Evolutionary conservation across 2,888 invertebrate species (phyloP).

Genomic region (Ditula angustiorana): DNA sequence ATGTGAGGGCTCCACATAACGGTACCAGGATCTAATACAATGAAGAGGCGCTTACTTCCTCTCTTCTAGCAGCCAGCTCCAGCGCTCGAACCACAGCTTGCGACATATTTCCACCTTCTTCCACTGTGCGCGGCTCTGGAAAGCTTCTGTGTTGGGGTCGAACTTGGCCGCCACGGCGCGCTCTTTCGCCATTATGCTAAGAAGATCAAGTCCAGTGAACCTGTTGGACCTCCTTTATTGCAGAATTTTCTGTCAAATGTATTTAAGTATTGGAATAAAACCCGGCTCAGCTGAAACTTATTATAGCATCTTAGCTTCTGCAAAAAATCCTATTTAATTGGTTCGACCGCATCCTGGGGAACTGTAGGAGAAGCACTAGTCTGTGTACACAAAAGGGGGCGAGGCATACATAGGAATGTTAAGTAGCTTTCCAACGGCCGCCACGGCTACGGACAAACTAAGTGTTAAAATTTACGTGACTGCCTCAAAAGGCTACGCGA

Average conservation of each 20-base stretch:
- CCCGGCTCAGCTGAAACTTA: no score
- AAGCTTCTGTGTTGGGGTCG: constrained; percentile 76
- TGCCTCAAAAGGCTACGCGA: constrained; percentile 48
- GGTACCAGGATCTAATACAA: not conserved
- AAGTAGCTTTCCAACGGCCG: constrained; percentile 57
- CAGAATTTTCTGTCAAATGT: not conserved
- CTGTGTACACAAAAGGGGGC: constrained; percentile 53
- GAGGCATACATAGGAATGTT: constrained; percentile 65
- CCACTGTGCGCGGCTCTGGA: constrained; percentile 79
- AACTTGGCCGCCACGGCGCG: constrained; percentile 50
- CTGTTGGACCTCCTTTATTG: not conserved
- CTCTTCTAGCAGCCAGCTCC: constrained; percentile 79
- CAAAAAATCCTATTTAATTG: no score
- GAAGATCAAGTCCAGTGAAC: not conserved
- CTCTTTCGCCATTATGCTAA: constrained; percentile 56
- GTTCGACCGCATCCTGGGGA: not conserved
- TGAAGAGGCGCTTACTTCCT: constrained; percentile 55
- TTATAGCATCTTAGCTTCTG: no score
- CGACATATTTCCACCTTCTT: constrained; percentile 74
- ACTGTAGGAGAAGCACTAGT: not conserved
- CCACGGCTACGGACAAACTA: constrained; percentile 52
- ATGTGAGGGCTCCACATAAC: no score
- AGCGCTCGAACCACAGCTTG: constrained; percentile 71
- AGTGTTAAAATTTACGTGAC: constrained; percentile 60
- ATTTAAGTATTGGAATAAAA: no score